Conservation (phyloP, 2,888 invertebrate genomes). For the Netelia virgata region DNA sequence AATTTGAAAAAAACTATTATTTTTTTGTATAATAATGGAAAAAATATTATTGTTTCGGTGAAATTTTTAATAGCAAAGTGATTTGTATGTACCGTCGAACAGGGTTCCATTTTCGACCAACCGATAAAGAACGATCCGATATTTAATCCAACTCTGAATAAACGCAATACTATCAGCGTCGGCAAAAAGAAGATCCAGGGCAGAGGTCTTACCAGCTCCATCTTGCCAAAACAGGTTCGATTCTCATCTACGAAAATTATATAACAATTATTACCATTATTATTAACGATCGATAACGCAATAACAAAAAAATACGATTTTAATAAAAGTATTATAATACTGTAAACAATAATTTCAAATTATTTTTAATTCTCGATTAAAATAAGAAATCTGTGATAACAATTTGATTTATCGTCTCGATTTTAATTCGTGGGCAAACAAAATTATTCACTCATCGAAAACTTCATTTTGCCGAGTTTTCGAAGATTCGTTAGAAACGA, state of each 20-base stretch:
- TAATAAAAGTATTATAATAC: background rate
- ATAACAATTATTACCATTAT: background rate
- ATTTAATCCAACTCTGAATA: slow-evolving; percentile 85
- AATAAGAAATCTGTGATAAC: background rate
- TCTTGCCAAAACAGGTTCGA: slow-evolving; percentile 81
- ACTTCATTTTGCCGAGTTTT: too few species aligned
- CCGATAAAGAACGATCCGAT: slow-evolving; percentile 85
- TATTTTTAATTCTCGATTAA: background rate
- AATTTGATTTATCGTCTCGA: too few species aligned
- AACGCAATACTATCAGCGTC: slow-evolving; percentile 85
- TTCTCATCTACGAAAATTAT: slow-evolving; percentile 85
- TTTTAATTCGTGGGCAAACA: too few species aligned
- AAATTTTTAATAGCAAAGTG: background rate
- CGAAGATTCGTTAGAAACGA: too few species aligned
- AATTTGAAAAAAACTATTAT: background rate
- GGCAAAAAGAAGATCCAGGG: slow-evolving; percentile 87
- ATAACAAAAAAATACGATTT: slow-evolving; percentile 65
- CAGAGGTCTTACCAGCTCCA: slow-evolving; percentile 86
- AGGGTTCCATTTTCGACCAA: slow-evolving; percentile 86
- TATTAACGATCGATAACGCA: background rate
- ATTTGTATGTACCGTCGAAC: slow-evolving; percentile 85
- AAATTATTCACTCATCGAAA: too few species aligned
- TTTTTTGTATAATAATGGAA: background rate
- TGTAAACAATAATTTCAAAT: background rate
- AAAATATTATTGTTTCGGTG: background rate